Evolutionary conservation across 2,113 vertebrate species (phyloP), one percentile per base, ranked within the genome.

Genomic region (Hippocampus barbouri): DNA sequence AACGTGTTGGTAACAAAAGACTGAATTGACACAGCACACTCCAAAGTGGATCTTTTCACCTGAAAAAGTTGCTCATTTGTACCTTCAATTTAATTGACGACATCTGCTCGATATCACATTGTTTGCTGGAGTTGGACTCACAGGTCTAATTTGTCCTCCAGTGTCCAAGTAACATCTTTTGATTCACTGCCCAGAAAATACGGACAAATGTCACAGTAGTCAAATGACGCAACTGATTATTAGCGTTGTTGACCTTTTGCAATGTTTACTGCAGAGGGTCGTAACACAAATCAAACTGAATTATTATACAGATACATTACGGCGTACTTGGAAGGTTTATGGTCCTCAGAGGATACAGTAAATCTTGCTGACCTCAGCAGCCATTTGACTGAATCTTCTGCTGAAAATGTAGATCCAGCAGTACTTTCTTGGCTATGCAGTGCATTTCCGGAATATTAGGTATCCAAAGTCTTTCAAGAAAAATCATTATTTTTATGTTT

Each of bases 1-100:
- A 80, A 73, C 51, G 65, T 70, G 68, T 73, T 73, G 77, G 71
- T 71, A 73, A 77, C 62, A 70, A 56, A 79, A 83, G 71, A 23
- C 9, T 1, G 53, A 75, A 23, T 69, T 73, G 70, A 54, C 69
- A 21, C 20, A 23, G 59, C 68, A 7, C 10, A 34, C 25, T 72
- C 62, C 67, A 21, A n/a, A 76, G 66, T 66, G 38, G 56, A 63
- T 47, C 23, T 38, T 23, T 45, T 53, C 68, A 16, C 34, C 34
- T 72, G n/a, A 65, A 56, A 62, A 74, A 70, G 71, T 75, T 72
- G n/a, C 0, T 25, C 61, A 77, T 68, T 27, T 27, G 47, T 73
- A 77, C 80, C 56, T 57, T 38, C 60, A 74, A 41, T 20, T 20
- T 14, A 11, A 40, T 53, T 21, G 23, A 38, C 66, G 51, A 30